These are phyloP conservation scores for Cheilosia vernalis DNA, from an alignment of 2,888 invertebrate species.

Conservation along the genomic window DNA sequence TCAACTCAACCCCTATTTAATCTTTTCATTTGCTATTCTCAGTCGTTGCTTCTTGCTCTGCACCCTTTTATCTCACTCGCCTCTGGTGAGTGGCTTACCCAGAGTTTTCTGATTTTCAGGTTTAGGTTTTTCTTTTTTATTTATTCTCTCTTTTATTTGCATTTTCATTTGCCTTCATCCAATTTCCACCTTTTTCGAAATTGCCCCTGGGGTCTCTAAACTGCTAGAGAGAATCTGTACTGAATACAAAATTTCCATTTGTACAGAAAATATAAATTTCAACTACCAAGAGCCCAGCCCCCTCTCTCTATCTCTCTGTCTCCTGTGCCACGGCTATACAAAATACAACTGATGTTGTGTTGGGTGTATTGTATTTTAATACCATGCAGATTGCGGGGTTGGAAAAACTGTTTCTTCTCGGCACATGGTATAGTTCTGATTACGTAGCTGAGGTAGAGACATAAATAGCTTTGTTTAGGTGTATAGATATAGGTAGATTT, in stretches of 20 bases:
- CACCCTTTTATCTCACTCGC: constrained; percentile 20
- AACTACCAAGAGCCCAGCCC: constrained; percentile 9
- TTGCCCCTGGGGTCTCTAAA: constrained; percentile 37
- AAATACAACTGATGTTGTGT: constrained; percentile 6
- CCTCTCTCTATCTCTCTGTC: neutral
- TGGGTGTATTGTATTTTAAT: constrained; percentile 60
- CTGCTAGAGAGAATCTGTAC: constrained; percentile 18
- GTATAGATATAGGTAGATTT: constrained; percentile 12
- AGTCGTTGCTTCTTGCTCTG: constrained; percentile 4
- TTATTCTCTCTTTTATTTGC: constrained; percentile 22
- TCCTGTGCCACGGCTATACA: neutral
- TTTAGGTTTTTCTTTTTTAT: neutral
- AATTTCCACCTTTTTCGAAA: constrained; percentile 59
- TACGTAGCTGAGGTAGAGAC: constrained; percentile 10
- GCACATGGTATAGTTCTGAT: constrained; percentile 45
- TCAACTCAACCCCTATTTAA: constrained; percentile 38
- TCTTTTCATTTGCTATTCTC: constrained; percentile 53
- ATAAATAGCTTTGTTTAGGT: neutral
- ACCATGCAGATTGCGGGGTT: constrained; percentile 56
- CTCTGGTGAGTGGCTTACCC: constrained; percentile 52
- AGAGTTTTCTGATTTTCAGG: constrained; percentile 45
- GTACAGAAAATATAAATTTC: constrained; percentile 48
- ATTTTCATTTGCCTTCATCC: constrained; percentile 68
- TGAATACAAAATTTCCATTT: constrained; percentile 64
- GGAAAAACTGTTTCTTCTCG: constrained; percentile 24